Percentiles rank a stretch among this genome's conserved stretches.
Conservation (phyloP, 1,140 invertebrate species). For the Cephus cinctus region DNA sequence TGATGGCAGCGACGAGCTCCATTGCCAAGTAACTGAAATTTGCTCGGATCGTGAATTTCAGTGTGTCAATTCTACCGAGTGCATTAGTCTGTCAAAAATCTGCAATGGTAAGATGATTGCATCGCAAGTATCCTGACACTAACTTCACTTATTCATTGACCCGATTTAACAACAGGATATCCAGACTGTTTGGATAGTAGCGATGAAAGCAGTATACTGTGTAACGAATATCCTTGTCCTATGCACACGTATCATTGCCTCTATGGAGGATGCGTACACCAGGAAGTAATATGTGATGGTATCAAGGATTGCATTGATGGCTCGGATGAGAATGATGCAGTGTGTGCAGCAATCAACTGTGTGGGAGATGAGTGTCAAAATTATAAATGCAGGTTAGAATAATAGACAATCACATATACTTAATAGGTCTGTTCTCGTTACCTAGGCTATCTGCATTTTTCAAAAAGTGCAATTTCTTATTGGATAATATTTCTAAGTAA, state of each 20-base stretch:
- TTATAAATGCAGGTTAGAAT: slow-evolving; percentile 26
- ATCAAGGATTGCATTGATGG: slow-evolving; percentile 65
- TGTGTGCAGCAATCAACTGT: slow-evolving; percentile 27
- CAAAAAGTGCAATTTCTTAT: no score
- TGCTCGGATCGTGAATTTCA: slow-evolving; percentile 29
- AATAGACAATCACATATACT: neutral
- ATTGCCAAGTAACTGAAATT: slow-evolving; percentile 23
- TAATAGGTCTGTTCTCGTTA: no score
- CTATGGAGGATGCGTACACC: slow-evolving; percentile 66
- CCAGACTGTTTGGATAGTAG: slow-evolving; percentile 66
- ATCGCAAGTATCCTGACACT: neutral
- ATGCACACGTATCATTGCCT: slow-evolving; percentile 51
- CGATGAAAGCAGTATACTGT: slow-evolving; percentile 57
- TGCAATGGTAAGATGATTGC: slow-evolving; percentile 34
- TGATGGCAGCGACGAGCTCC: slow-evolving; percentile 60
- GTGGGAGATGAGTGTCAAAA: slow-evolving; percentile 19
- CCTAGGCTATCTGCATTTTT: no score
- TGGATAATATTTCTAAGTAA: no score
- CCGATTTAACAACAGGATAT: slow-evolving; percentile 62
- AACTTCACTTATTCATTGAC: slow-evolving; percentile 52
- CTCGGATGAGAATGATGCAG: slow-evolving; percentile 52
- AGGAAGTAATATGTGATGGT: slow-evolving; percentile 63
- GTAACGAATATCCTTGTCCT: slow-evolving; percentile 44
- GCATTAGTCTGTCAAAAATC: slow-evolving; percentile 37
- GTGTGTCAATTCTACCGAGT: slow-evolving; percentile 25